These are phyloP conservation scores for Potamilus streckersoni DNA, from an alignment of 1,140 invertebrate genomes.

Conservation along the genomic window DNA sequence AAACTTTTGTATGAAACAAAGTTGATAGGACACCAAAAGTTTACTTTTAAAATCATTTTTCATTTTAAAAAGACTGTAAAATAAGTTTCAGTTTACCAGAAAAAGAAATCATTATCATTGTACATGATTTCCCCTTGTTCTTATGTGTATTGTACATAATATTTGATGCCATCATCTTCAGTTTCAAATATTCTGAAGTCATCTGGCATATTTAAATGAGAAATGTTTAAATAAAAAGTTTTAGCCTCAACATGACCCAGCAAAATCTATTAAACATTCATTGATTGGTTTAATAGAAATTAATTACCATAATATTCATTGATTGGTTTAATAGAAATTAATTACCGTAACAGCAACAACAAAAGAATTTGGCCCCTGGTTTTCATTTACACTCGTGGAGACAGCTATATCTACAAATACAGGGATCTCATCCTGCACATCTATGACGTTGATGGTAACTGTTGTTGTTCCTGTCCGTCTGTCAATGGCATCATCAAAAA, in stretches of 20 bases:
- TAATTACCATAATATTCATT: conserved; percentile 35
- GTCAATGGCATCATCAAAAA: conserved; percentile 34
- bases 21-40: too few relatives aligned
- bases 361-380: conserved; percentile 24
- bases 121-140: too few relatives aligned
- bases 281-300: background rate
- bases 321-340: background rate
- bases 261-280: background rate
- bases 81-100: too few relatives aligned
- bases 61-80: too few relatives aligned
- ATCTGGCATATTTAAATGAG: background rate
- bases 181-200: background rate
- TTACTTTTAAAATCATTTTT: too few relatives aligned
- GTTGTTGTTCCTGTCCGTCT: conserved; percentile 28
- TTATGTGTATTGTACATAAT: too few relatives aligned
- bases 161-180: background rate
- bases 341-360: conserved; percentile 39
- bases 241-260: background rate
- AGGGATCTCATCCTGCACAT: conserved; percentile 45
- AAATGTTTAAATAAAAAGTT: background rate
- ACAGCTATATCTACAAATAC: conserved; percentile 41
- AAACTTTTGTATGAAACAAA: too few relatives aligned
- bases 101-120: too few relatives aligned
- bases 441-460: conserved; percentile 44
- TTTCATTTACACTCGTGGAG: conserved; percentile 35